A percentile compares a stretch with the other conserved stretches of the same genome.
Conservation (phyloP, 2,888 invertebrate genomes). For the Noctua janthe region DNA sequence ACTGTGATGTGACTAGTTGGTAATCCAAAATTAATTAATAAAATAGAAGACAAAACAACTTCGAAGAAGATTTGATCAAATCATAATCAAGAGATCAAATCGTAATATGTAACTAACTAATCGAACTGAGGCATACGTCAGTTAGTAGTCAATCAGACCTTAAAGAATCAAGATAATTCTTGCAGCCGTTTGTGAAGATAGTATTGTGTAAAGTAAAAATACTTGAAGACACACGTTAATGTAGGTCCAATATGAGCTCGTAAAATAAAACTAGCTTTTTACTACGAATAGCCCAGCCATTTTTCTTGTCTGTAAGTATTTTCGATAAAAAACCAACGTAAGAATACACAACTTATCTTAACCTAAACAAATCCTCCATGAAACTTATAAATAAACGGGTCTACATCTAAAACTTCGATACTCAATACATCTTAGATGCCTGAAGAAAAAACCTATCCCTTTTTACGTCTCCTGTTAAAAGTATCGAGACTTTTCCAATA, state of each 20-base stretch:
- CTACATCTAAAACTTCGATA: conserved; percentile 29
- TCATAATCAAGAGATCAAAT: no score
- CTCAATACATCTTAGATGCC: conserved; percentile 61
- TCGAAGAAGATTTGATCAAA: no score
- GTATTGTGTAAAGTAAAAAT: background rate
- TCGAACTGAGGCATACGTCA: background rate
- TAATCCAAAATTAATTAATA: no score
- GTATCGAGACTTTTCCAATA: conserved; percentile 67
- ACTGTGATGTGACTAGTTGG: no score
- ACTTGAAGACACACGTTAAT: background rate
- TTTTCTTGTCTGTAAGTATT: background rate
- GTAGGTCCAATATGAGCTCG: background rate
- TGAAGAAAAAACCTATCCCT: conserved; percentile 57
- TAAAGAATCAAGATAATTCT: background rate
- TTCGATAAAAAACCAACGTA: conserved; percentile 2
- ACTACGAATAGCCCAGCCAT: background rate
- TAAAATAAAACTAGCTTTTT: conserved; percentile 4
- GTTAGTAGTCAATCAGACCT: background rate
- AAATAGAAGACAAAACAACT: no score
- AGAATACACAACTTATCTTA: conserved; percentile 31
- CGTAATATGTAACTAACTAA: background rate
- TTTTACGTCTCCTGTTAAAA: conserved; percentile 60
- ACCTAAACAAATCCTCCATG: conserved; percentile 36
- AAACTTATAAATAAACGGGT: conserved; percentile 52
- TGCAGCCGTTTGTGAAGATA: background rate